A percentile compares a stretch with the other conserved stretches of the same genome.
Conservation (phyloP, 2,797 vertebrate species). For the Aulostomus chinensis region DNA sequence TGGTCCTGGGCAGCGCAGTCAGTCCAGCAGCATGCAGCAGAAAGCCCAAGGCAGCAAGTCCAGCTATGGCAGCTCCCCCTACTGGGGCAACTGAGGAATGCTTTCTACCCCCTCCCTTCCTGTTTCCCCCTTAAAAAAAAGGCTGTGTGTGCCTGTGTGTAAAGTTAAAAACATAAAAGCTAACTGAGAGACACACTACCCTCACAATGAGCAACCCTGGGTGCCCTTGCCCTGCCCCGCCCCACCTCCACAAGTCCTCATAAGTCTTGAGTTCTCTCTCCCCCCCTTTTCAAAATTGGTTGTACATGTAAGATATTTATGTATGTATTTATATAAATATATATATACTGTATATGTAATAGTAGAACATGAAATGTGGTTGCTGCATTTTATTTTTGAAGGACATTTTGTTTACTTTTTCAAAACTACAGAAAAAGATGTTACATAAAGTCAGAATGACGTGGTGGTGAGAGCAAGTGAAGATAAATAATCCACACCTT, state of each 20-base stretch:
- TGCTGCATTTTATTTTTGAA: constrained; percentile 87
- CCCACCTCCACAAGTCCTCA: constrained; percentile 83
- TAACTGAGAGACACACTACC: constrained; percentile 60
- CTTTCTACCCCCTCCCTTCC: constrained; percentile 6
- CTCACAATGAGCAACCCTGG: constrained; percentile 62
- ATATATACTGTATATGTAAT: constrained; percentile 97
- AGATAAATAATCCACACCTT: constrained; percentile 50
- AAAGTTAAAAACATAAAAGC: constrained; percentile 51
- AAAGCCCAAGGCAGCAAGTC: constrained; percentile 96
- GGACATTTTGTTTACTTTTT: constrained; percentile 84
- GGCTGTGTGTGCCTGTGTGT: constrained; percentile 53
- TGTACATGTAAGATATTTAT: constrained; percentile 99
- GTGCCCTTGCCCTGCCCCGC: constrained; percentile 23
- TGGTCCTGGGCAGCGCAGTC: constrained; percentile 90
- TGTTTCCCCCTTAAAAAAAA: constrained; percentile 48
- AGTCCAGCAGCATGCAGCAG: constrained; percentile 93
- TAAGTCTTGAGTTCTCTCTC: constrained; percentile 80
- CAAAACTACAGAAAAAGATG: constrained; percentile 82
- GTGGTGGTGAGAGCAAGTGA: constrained; percentile 27
- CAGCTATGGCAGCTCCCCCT: constrained; percentile 90
- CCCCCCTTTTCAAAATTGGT: constrained; percentile 81
- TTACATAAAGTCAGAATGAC: constrained; percentile 68
- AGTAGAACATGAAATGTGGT: constrained; percentile 87
- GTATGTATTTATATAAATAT: constrained; percentile 90
- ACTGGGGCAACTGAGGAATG: constrained; percentile 93